Evolutionary conservation across 2,113 vertebrate species (phyloP), one percentile per base, ranked within the genome.

Genomic region (Catharus fuscescens): DNA sequence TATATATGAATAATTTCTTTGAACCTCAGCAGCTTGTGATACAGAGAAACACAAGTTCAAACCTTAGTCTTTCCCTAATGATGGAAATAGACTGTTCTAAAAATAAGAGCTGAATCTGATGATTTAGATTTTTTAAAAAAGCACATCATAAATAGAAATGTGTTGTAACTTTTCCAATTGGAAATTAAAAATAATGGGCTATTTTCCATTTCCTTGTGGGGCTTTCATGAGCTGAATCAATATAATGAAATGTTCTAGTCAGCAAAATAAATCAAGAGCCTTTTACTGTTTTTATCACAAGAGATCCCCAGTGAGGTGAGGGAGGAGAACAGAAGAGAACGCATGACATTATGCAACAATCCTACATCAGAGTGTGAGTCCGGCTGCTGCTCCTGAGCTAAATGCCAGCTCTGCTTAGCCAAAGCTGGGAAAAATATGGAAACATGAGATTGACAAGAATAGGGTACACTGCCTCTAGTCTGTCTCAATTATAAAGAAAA

Each of bases 181-280:
- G 73, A 97, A 97, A 97, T 96, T 96, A 95, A 97, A 97, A 97
- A 96, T 97, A 97, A 96, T 95, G 83, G 92, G 65, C 93, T 95
- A 81, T 95, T 96, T 97, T 97, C 94, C 77, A 93, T 95, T 95
- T 96, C 94, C 95, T 96, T 93, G 83, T 92, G 94, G 69, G 73
- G 57, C 45, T 95, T 94, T 95, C 96, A 93, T 84, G 76, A 95
- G 57, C 40, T 92, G 89, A 96, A 97, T 96, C 95, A 95, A 97
- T 97, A 95, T 92, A 96, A 96, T 93, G 80, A 96, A 97, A 97
- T 84, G 57, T 95, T 96, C 80, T 91, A 95, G 95, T 97, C 96
- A 95, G 96, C 95, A 96, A 95, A 97, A 96, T 93, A 96, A 93
- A 97, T 95, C 91, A 97, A 88, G 93, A 87, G 57, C 77, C 86